These are phyloP conservation scores for Notamacropus eugenii DNA, from an alignment of 2,797 vertebrate genomes.

Conservation along the genomic window DNA sequence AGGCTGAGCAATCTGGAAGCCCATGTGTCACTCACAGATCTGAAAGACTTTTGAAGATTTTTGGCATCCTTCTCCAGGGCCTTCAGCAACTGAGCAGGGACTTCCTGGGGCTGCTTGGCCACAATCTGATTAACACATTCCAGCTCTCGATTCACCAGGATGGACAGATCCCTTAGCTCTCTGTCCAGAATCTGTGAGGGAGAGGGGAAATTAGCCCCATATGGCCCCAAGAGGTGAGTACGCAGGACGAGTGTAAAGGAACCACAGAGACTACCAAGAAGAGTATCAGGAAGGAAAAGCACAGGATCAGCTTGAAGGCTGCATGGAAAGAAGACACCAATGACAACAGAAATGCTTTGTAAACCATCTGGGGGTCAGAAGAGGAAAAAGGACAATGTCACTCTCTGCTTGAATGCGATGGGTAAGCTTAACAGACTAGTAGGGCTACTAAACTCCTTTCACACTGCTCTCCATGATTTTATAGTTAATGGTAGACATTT, in stretches of 20 bases:
- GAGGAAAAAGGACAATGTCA: not conserved
- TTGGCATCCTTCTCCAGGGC: constrained; percentile 95
- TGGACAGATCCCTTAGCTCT: constrained; percentile 91
- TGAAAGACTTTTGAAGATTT: constrained; percentile 91
- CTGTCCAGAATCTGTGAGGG: constrained; percentile 87
- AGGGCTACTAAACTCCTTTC: not conserved
- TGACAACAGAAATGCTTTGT: not conserved
- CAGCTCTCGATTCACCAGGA: constrained; percentile 88
- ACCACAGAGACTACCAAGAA: not conserved
- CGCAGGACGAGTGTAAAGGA: not conserved
- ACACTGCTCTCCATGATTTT: not conserved
- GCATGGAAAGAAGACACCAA: not conserved
- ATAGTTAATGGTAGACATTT: not conserved
- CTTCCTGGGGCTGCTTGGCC: constrained; percentile 86
- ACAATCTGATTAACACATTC: constrained; percentile 88
- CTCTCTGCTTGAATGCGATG: not conserved
- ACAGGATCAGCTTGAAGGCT: not conserved
- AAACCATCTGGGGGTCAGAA: not conserved
- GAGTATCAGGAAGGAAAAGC: not conserved
- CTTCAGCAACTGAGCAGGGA: constrained; percentile 92
- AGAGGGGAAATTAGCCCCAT: constrained; percentile 56
- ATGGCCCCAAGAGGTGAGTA: not conserved
- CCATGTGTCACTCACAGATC: constrained; percentile 86
- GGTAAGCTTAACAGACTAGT: not conserved
- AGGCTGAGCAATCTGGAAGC: constrained; percentile 87